Evolutionary conservation across 2,113 vertebrate species (phyloP).

Genomic region (Mesitornis unicolor): DNA sequence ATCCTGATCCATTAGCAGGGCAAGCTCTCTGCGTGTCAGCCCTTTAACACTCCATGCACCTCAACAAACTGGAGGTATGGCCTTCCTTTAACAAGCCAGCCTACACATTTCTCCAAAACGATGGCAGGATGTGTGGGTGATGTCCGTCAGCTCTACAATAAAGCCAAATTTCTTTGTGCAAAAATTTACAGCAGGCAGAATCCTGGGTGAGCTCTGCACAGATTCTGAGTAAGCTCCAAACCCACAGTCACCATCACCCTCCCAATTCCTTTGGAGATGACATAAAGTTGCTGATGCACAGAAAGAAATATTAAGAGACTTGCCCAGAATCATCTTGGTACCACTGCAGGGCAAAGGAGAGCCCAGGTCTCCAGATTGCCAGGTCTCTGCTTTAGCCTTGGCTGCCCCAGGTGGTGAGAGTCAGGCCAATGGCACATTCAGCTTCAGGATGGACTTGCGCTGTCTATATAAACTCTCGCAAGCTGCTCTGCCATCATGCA

Average conservation of each 20-base stretch:
- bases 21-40: neutral
- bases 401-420: rapidly evolving
- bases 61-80: neutral
- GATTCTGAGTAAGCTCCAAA: neutral
- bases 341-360: neutral
- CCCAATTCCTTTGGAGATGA: neutral
- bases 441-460: neutral
- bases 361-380: neutral
- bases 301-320: neutral
- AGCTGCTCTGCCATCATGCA: neutral
- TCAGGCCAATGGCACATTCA: neutral
- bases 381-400: neutral
- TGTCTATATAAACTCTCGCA: neutral
- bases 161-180: neutral
- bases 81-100: conserved; percentile 26
- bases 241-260: neutral
- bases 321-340: neutral
- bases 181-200: neutral
- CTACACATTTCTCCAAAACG: neutral
- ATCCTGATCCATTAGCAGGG: conserved; percentile 61
- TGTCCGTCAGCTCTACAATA: neutral
- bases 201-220: neutral
- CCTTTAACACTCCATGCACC: conserved; percentile 27
- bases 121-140: neutral
- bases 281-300: neutral